These are phyloP conservation scores for Meta bourneti DNA, from an alignment of 2,888 invertebrate genomes.

Conservation along the genomic window DNA sequence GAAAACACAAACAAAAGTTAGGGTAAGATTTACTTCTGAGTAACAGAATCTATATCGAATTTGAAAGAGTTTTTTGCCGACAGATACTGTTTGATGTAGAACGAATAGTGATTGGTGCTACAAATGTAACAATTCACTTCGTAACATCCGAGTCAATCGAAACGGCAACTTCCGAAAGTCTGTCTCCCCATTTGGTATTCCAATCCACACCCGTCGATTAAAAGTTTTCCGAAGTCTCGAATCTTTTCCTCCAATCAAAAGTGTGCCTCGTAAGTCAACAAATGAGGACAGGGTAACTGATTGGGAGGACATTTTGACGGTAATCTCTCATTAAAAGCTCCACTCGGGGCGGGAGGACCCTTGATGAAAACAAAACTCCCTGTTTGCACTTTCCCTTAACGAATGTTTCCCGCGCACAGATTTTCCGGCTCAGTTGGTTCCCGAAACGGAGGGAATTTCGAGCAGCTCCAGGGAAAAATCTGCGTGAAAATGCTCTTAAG, in stretches of 20 bases:
- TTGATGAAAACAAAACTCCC: constrained; percentile 35
- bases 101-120: too few species aligned
- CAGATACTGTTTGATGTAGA: too few species aligned
- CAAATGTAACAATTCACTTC: too few species aligned
- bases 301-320: constrained; percentile 57
- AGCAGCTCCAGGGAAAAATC: not conserved
- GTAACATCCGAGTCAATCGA: too few species aligned
- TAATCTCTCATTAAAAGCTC: constrained; percentile 71
- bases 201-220: constrained; percentile 24
- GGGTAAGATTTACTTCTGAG: too few species aligned
- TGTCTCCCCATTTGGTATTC: not conserved
- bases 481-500: not conserved
- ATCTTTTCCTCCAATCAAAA: constrained; percentile 54
- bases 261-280: constrained; percentile 35
- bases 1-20: too few species aligned
- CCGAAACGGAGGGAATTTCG: constrained; percentile 27
- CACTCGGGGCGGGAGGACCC: not conserved
- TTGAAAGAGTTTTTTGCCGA: too few species aligned
- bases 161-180: too few species aligned
- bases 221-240: constrained; percentile 22
- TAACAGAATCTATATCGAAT: too few species aligned
- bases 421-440: not conserved
- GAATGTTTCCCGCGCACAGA: constrained; percentile 33
- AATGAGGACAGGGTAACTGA: constrained; percentile 40
- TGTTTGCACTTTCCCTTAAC: constrained; percentile 61